phyloP scores from a whole-genome alignment of 2,113 vertebrate species.

The Pogonocichla stellata region DNA sequence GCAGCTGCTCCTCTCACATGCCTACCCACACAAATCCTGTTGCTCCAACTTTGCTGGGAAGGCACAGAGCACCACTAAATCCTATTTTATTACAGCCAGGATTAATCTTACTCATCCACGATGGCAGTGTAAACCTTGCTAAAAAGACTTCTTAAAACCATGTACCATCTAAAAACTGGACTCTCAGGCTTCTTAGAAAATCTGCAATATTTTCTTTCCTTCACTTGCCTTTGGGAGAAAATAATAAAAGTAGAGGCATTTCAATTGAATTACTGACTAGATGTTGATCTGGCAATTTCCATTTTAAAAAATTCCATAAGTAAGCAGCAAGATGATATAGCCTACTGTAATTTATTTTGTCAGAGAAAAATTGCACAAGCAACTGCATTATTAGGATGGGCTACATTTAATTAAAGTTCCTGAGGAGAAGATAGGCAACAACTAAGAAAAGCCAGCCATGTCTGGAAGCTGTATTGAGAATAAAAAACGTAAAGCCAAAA shows the following conservation, averaged over 20 bases:
- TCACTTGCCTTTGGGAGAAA: background rate
- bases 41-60: background rate
- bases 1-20: slow-evolving; percentile 15
- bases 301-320: background rate
- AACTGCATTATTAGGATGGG: background rate
- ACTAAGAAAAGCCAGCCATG: background rate
- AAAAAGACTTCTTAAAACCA: background rate
- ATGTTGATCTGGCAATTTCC: background rate
- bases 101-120: background rate
- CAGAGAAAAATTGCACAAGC: slow-evolving; percentile 2
- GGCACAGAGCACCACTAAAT: background rate
- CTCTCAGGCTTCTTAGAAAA: background rate
- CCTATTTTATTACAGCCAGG: background rate
- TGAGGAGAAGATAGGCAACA: slow-evolving; percentile 1
- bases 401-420: slow-evolving; percentile 41
- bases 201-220: background rate
- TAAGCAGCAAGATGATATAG: background rate
- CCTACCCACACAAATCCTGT: slow-evolving; percentile 44
- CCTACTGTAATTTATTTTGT: background rate
- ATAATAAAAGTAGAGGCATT: background rate
- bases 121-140: background rate
- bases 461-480: background rate
- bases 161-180: background rate
- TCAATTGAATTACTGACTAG: background rate
- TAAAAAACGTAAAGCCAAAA: background rate